Evolutionary conservation across 2,888 invertebrate species (phyloP).

Genomic region (Apamea monoglypha): DNA sequence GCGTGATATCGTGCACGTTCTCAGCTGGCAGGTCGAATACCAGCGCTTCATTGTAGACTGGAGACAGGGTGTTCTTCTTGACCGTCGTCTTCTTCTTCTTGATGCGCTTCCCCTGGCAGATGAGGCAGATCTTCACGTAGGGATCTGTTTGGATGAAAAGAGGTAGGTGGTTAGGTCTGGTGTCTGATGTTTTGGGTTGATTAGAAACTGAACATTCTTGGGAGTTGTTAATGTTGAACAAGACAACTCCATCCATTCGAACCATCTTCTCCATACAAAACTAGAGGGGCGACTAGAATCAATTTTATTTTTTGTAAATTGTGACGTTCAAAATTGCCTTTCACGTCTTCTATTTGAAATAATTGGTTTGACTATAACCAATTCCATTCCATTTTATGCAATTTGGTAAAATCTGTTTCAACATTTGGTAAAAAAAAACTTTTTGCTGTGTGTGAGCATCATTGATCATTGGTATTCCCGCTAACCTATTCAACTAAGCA

Average conservation of each 20-base stretch:
- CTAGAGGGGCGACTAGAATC: too few species aligned
- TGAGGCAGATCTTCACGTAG: constrained; percentile 97
- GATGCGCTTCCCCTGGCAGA: constrained; percentile 96
- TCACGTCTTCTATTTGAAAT: too few species aligned
- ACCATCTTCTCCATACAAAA: not conserved
- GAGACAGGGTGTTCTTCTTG: constrained; percentile 95
- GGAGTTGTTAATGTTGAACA: not conserved
- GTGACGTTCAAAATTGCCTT: too few species aligned
- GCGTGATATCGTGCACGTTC: constrained; percentile 95
- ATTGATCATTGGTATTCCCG: not conserved
- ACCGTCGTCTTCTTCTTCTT: constrained; percentile 98
- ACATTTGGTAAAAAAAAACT: not conserved
- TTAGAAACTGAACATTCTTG: not conserved
- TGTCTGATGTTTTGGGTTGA: not conserved
- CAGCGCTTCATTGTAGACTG: constrained; percentile 98
- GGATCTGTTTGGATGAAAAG: constrained; percentile 92
- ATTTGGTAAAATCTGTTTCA: not conserved
- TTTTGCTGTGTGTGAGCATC: not conserved
- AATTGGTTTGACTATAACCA: not conserved
- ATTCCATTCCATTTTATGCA: not conserved
- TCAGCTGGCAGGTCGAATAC: constrained; percentile 97
- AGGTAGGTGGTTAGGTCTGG: not conserved
- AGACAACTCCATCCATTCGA: not conserved
- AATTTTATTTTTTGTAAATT: too few species aligned
- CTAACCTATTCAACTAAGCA: not conserved